Evolutionary conservation across 1,140 invertebrate species (phyloP).

Genomic region (Acyrthosiphon pisum): DNA sequence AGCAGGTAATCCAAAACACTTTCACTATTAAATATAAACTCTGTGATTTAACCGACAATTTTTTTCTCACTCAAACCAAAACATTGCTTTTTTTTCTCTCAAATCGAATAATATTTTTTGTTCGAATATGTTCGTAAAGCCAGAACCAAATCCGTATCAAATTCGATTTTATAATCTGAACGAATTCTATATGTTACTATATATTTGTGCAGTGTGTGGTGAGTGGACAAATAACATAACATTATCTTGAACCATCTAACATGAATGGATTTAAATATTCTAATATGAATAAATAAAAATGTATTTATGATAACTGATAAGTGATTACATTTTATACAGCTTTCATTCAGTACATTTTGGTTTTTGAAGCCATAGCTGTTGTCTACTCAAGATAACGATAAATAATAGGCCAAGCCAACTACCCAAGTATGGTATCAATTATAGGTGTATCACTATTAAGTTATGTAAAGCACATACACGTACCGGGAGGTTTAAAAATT

Average conservation of each 20-base stretch:
- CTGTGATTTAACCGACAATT: slow-evolving; percentile 23
- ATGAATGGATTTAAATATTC: not conserved
- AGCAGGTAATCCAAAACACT: slow-evolving; percentile 50
- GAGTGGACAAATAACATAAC: not conserved
- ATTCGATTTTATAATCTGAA: slow-evolving; percentile 46
- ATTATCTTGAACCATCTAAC: not conserved
- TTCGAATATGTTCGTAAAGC: not conserved
- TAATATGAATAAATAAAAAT: not conserved
- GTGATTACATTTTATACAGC: not conserved
- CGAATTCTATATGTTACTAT: not conserved
- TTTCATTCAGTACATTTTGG: not conserved
- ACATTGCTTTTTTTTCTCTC: not conserved
- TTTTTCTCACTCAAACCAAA: not conserved
- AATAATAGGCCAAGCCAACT: too few species aligned
- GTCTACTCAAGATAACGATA: too few species aligned
- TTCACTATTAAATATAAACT: not conserved
- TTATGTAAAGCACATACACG: too few species aligned
- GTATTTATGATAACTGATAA: not conserved
- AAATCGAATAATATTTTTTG: slow-evolving; percentile 36
- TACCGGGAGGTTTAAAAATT: too few species aligned
- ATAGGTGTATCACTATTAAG: too few species aligned
- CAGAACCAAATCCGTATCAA: slow-evolving; percentile 16
- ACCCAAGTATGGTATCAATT: too few species aligned
- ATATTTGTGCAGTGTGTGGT: not conserved
- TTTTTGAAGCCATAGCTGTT: not conserved